Evolutionary conservation across 2,113 vertebrate genomes (phyloP).

Genomic region (Anhinga rufa): DNA sequence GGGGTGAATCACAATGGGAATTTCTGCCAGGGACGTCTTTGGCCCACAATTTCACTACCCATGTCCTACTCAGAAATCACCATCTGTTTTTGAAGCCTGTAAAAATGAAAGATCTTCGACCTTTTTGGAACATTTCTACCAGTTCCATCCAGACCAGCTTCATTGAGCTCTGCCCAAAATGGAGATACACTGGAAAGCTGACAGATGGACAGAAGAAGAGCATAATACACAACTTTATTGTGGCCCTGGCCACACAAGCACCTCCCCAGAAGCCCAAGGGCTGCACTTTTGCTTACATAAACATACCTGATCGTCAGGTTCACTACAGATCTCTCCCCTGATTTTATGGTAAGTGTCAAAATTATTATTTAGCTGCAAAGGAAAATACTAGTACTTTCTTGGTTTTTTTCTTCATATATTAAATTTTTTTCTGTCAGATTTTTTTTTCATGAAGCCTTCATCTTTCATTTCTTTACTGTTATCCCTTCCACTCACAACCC

Average conservation of each 20-base stretch:
- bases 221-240: background rate
- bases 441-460: background rate
- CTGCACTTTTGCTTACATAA: background rate
- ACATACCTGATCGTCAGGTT: background rate
- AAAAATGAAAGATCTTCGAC: background rate
- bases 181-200: background rate
- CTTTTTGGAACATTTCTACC: background rate
- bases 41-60: background rate
- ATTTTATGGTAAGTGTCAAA: background rate
- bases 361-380: background rate
- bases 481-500: background rate
- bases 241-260: background rate
- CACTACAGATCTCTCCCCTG: background rate
- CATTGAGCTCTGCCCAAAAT: background rate
- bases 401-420: background rate
- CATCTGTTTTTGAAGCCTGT: background rate
- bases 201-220: background rate
- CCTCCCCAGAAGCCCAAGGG: background rate
- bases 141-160: background rate
- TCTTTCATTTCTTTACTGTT: background rate
- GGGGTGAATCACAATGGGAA: background rate
- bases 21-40: background rate
- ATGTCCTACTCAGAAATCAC: background rate
- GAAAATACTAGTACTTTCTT: background rate
- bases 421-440: background rate